A percentile compares a stretch with the other conserved stretches of the same genome.
Conservation (phyloP, 2,888 invertebrate genomes). For the Lymantria monacha region DNA sequence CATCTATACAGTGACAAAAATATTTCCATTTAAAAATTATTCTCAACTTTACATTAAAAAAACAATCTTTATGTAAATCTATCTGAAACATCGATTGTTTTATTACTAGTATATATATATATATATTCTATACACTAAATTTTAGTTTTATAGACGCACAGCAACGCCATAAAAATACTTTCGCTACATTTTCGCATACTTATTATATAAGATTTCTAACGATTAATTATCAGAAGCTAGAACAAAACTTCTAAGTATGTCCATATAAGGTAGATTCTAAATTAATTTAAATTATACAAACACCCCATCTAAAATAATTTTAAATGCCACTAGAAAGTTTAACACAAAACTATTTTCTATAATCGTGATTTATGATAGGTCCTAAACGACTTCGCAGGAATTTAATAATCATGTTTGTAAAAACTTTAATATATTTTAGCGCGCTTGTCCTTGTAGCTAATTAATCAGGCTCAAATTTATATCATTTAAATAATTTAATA, state of each 20-base stretch:
- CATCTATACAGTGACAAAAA: too few species aligned
- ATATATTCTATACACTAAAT: not conserved
- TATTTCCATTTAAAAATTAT: too few species aligned
- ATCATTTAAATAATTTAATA: conserved; percentile 4
- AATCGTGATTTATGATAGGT: not conserved
- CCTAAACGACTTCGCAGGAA: conserved; percentile 2
- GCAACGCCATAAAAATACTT: not conserved
- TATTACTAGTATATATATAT: too few species aligned
- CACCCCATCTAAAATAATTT: not conserved
- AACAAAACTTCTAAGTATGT: not conserved
- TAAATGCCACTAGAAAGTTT: not conserved
- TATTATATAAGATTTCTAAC: not conserved
- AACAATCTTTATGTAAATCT: too few species aligned
- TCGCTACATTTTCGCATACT: not conserved
- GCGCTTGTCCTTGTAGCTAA: not conserved
- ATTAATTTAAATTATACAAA: not conserved
- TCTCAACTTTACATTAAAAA: too few species aligned
- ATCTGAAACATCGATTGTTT: too few species aligned
- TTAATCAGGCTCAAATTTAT: conserved; percentile 8
- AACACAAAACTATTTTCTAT: not conserved
- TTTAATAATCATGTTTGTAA: conserved; percentile 8
- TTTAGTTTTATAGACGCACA: not conserved
- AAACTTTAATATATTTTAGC: conserved; percentile 3
- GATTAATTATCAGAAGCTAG: not conserved
- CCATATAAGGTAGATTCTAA: not conserved